Evolutionary conservation across 2,888 invertebrate genomes (phyloP).

Genomic region (Lamellibrachia columna): DNA sequence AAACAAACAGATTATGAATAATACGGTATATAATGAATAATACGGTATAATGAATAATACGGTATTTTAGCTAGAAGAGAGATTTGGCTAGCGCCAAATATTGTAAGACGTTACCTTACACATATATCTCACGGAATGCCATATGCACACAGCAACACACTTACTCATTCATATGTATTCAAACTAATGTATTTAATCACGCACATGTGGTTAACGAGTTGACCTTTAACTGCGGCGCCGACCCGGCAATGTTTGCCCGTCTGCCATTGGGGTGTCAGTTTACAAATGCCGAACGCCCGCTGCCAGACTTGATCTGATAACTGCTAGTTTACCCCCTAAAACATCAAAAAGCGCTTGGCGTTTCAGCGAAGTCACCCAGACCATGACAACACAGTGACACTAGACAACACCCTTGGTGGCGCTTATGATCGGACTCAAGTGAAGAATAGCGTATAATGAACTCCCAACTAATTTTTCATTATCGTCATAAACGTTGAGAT

Average conservation of each 20-base stretch:
- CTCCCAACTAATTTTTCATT: background rate
- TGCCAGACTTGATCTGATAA: background rate
- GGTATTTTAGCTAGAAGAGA: background rate
- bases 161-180: background rate
- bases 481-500: background rate
- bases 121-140: background rate
- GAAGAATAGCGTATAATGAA: background rate
- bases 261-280: background rate
- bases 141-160: background rate
- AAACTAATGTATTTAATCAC: background rate
- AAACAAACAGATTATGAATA: background rate
- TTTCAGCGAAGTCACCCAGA: background rate
- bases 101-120: background rate
- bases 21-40: no score
- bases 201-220: background rate
- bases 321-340: background rate
- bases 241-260: background rate
- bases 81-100: background rate
- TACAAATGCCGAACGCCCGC: background rate
- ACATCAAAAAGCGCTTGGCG: background rate
- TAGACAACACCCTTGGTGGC: background rate
- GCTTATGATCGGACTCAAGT: background rate
- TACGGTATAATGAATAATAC: no score
- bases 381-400: background rate
- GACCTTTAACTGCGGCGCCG: background rate